phyloP scores from a whole-genome alignment of 2,888 invertebrate species.

The Odontocerum albicorne region DNA sequence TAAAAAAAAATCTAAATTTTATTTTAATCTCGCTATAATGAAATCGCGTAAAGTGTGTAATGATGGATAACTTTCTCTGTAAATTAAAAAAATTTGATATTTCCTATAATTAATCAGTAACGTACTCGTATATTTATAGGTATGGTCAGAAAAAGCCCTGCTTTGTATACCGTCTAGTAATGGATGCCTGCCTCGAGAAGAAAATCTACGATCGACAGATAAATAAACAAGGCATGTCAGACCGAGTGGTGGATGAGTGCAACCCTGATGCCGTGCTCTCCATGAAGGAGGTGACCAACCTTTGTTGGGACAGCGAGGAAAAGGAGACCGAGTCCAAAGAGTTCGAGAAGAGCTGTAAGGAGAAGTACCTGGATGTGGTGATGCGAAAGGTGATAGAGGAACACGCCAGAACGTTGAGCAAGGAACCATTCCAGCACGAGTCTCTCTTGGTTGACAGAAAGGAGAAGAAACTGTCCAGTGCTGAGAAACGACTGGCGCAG shows the following conservation, averaged over 20 bases:
- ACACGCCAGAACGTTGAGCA: slow-evolving; percentile 66
- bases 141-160: slow-evolving; percentile 95
- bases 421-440: slow-evolving; percentile 94
- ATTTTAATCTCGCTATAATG: too few species aligned
- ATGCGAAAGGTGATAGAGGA: slow-evolving; percentile 72
- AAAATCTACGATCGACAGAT: slow-evolving; percentile 98
- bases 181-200: slow-evolving; percentile 96
- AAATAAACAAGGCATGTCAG: slow-evolving; percentile 97
- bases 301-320: slow-evolving; percentile 89
- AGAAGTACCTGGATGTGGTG: slow-evolving; percentile 79
- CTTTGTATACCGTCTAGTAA: slow-evolving; percentile 94
- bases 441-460: slow-evolving; percentile 92
- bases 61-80: too few species aligned
- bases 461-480: slow-evolving; percentile 90
- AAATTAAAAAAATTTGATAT: too few species aligned
- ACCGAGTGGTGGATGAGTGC: slow-evolving; percentile 96
- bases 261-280: slow-evolving; percentile 94
- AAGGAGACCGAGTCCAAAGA: slow-evolving; percentile 42
- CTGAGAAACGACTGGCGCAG: slow-evolving; percentile 91
- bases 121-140: too few species aligned
- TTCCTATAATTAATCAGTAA: too few species aligned
- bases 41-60: too few species aligned
- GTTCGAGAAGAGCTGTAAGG: slow-evolving; percentile 46
- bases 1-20: too few species aligned
- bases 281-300: slow-evolving; percentile 84